Conservation (phyloP, 2,113 vertebrate species). For the Meriones unguiculatus region DNA sequence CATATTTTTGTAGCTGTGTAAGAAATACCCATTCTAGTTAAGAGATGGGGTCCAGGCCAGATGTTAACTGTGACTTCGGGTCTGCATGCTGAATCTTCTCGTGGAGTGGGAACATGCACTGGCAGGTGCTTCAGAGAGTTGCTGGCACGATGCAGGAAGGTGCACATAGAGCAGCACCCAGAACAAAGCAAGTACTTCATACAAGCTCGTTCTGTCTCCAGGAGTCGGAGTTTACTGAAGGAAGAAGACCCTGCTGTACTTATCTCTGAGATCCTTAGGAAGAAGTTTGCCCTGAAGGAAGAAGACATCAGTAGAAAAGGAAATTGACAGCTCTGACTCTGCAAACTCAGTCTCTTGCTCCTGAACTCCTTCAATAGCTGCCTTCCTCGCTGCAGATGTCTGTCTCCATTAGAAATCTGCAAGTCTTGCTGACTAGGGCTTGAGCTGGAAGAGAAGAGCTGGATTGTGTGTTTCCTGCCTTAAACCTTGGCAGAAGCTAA, state of each 20-base stretch:
- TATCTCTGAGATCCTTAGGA: constrained; percentile 96
- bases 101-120: background rate
- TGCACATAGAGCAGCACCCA: background rate
- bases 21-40: constrained; percentile 50
- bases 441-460: constrained; percentile 63
- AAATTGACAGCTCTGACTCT: constrained; percentile 82
- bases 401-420: constrained; percentile 71
- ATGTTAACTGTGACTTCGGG: background rate
- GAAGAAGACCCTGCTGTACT: constrained; percentile 95
- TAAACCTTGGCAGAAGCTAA: constrained; percentile 65
- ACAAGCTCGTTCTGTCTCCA: constrained; percentile 51
- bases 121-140: background rate
- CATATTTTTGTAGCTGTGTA: constrained; percentile 24
- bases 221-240: constrained; percentile 92
- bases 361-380: constrained; percentile 78
- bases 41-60: constrained; percentile 15
- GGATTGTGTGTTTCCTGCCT: constrained; percentile 49
- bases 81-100: background rate
- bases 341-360: constrained; percentile 72
- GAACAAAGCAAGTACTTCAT: constrained; percentile 16
- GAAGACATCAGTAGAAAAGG: constrained; percentile 91
- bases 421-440: constrained; percentile 65
- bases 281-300: constrained; percentile 96
- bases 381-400: constrained; percentile 75
- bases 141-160: background rate